phyloP scores from a whole-genome alignment of 2,113 vertebrate genomes.

The Felis chaus region DNA sequence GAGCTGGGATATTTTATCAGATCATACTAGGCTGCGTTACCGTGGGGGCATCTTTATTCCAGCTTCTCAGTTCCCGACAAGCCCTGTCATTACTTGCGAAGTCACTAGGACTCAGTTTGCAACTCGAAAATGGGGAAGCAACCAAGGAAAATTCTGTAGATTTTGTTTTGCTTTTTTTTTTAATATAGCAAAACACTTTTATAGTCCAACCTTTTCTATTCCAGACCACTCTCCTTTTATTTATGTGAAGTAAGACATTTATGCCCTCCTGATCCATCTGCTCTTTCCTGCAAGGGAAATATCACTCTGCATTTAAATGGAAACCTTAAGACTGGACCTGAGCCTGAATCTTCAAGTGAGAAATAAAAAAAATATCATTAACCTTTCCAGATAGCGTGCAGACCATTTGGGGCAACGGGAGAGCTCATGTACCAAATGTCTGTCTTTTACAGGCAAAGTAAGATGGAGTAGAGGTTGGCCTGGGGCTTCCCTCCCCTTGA shows the following conservation, averaged over 20 bases:
- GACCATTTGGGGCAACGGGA: not conserved
- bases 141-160: not conserved
- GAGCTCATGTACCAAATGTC: not conserved
- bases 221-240: not conserved
- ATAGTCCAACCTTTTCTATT: not conserved
- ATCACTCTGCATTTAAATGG: constrained; percentile 28
- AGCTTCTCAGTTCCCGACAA: not conserved
- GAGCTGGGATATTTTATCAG: not conserved
- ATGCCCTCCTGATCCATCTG: not conserved
- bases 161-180: not conserved
- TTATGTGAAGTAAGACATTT: constrained; percentile 7
- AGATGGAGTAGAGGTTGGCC: not conserved
- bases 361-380: constrained; percentile 34
- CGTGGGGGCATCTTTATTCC: not conserved
- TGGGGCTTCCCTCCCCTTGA: not conserved
- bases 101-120: not conserved
- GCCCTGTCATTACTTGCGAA: not conserved
- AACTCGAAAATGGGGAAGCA: not conserved
- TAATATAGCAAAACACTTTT: not conserved
- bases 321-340: constrained; percentile 24
- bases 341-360: constrained; percentile 38
- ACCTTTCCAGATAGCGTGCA: not conserved
- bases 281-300: constrained; percentile 12
- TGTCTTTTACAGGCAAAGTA: not conserved
- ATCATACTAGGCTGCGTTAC: too few species aligned